Base-by-base conservation (phyloP, 2,797 vertebrate species). In the Orientallactaga sibirica region DNA sequence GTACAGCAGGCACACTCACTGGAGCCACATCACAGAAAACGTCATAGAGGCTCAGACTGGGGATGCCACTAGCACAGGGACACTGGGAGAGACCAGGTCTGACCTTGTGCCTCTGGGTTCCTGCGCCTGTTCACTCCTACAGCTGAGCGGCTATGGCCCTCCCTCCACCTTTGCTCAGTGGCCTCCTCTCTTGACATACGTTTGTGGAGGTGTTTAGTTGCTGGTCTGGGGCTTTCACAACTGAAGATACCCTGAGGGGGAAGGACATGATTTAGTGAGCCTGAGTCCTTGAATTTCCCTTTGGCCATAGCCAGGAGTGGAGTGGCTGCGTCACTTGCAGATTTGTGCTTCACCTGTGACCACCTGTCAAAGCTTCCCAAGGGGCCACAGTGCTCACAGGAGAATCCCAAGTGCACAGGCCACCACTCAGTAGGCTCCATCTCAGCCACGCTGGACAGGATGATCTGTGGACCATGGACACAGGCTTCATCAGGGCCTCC, bases 331-430 rank as follows among this genome's bases (percentile, higher is more conserved):
- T 41, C 52, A 19, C 68, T 3, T 0, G 7, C 62, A 24, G 4
- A 29, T 67, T 6, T 25, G 10, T 25, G 66, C 66, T 29, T 67
- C 25, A 16, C 64, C 48, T 4, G 15, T 37, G 20, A 58, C 27
- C 43, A 58, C 27, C 43, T 25, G 29, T n/a, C 19, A 1, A 37
- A 48, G 25, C 33, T 19, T n/a, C 48, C 12, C 9, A 10, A 33
- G 7, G 2, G 58, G 29, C 4, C 24, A 19, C 24, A 3, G 52
- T 1, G 25, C 48, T 7, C 48, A 48, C 2, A 20, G n/a, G 29
- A 12, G 61, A 14, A 14, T 0, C 5, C 76, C 16, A 2, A 18
- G 0, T 2, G 9, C 8, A 0, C 19, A 2, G 20, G 0, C 25
- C 27, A 4, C 9, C 6, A 16, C 68, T 7, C 22, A 68, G 75